Evolutionary conservation across 2,888 invertebrate species (phyloP).

Genomic region (Agrilus mali): DNA sequence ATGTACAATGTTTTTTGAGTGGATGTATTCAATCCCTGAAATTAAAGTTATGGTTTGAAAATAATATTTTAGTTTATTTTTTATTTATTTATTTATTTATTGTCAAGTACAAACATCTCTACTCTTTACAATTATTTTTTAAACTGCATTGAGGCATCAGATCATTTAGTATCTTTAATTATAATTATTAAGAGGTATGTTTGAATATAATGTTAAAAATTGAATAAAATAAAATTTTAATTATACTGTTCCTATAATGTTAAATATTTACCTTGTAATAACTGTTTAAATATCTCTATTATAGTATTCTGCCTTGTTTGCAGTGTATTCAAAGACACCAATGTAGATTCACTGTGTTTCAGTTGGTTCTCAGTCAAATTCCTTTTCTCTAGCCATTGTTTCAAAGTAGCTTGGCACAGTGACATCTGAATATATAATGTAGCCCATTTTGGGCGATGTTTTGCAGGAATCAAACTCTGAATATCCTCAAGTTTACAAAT

Average conservation of each 20-base stretch:
- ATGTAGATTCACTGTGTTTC: conserved; percentile 16
- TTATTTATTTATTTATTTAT: too few species aligned
- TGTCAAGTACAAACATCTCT: too few species aligned
- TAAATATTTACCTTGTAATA: conserved; percentile 39
- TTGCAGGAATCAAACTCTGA: conserved; percentile 17
- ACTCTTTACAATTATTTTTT: too few species aligned
- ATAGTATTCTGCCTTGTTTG: conserved; percentile 34
- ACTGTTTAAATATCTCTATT: conserved; percentile 54
- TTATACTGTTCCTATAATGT: too few species aligned
- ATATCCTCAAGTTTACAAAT: conserved; percentile 26
- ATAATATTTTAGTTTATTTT: too few species aligned
- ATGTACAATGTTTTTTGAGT: conserved; percentile 63
- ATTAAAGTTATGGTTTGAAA: not conserved
- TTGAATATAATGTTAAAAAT: too few species aligned
- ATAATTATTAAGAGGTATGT: too few species aligned
- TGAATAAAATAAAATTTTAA: too few species aligned
- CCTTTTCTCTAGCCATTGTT: conserved; percentile 60
- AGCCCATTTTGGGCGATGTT: conserved; percentile 43
- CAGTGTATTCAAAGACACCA: conserved; percentile 18
- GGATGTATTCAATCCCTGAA: conserved; percentile 63
- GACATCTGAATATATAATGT: conserved; percentile 77
- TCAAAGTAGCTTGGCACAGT: conserved; percentile 60
- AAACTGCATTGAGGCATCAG: too few species aligned
- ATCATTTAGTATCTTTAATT: too few species aligned
- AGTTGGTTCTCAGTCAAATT: conserved; percentile 29